These are phyloP conservation scores for Cairina moschata DNA, from an alignment of 2,113 vertebrate genomes.

Conservation along the genomic window DNA sequence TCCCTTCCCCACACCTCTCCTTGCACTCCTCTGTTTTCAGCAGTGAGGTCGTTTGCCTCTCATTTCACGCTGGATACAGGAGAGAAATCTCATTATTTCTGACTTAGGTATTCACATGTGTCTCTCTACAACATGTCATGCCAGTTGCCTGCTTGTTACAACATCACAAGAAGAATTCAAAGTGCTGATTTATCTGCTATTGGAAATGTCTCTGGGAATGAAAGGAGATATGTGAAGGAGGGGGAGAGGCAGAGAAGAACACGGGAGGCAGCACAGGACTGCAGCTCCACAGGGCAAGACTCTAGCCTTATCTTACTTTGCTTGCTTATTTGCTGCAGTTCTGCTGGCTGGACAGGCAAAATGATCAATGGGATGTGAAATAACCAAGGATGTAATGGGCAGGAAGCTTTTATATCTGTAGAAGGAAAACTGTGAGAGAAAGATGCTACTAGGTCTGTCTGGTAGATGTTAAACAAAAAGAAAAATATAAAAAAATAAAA, in stretches of 20 bases:
- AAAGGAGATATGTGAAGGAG: not conserved
- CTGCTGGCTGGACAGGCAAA: not conserved
- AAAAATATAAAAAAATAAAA: not conserved
- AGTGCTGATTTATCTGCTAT: conserved; percentile 67
- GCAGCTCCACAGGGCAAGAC: not conserved
- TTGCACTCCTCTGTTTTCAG: conserved; percentile 13
- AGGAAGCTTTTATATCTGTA: not conserved
- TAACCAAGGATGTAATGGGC: conserved; percentile 7
- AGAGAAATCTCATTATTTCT: conserved; percentile 77
- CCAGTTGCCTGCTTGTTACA: conserved; percentile 68
- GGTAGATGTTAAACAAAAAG: conserved; percentile 25
- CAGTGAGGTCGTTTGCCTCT: not conserved
- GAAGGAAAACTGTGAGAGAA: not conserved
- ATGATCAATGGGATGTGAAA: conserved; percentile 33
- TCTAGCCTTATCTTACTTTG: conserved; percentile 6
- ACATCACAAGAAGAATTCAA: conserved; percentile 66
- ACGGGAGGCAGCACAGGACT: not conserved
- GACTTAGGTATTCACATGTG: conserved; percentile 62
- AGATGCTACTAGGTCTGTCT: not conserved
- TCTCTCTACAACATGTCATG: conserved; percentile 61
- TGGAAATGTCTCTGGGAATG: conserved; percentile 48
- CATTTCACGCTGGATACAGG: conserved; percentile 65
- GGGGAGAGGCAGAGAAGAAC: not conserved
- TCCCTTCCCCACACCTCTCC: not conserved
- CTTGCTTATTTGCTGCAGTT: conserved; percentile 36